Evolutionary conservation across 1,140 invertebrate genomes (phyloP), one percentile per base, ranked within the genome.

Genomic region (Micrasema longulum): DNA sequence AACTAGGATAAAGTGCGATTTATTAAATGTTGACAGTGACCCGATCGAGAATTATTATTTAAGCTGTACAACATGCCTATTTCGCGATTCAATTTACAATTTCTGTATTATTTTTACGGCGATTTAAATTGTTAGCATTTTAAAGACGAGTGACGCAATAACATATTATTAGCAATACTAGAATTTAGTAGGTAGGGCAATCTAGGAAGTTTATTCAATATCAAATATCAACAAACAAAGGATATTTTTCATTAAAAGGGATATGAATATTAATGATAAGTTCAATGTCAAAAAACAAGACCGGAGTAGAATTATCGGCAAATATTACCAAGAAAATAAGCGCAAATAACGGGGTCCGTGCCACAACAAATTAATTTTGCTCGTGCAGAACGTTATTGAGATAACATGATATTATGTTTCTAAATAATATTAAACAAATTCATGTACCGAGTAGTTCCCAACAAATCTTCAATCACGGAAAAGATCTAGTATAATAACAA

Each of bases 291-390:
- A 47, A 47, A 5, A 45, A 45, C 3, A 11, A 47, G 5, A 9
- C 11, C 43, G 14, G 6, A 11, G 14, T 1, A 47, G 6, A 47
- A n/a, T 47, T 47, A 47, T 16, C 1, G 16, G 14, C 12, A 11
- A 47, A 47, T 5, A 16, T 47, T 16, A 5, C n/a, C n/a, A n/a
- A 47, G 16, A 47, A 47, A 47, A 47, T 1, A 47, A 10, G 43
- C 43, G 43, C 14, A 5, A 47, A 47, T 47, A 47, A 47, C 43
- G 43, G 43, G 14, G 12, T 47, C 43, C n/a, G n/a, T 47, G 43
- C 43, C 43, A 47, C 43, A 47, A 47, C 14, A 47, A 47, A 47
- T n/a, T n/a, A 47, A 47, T 47, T 11, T n/a, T 47, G 16, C 6
- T 47, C n/a, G 16, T 47, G 26, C 43, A 6, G n/a, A 47, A 0